phyloP scores from a whole-genome alignment of 2,888 invertebrate genomes.

The Bombyx huttoni region DNA sequence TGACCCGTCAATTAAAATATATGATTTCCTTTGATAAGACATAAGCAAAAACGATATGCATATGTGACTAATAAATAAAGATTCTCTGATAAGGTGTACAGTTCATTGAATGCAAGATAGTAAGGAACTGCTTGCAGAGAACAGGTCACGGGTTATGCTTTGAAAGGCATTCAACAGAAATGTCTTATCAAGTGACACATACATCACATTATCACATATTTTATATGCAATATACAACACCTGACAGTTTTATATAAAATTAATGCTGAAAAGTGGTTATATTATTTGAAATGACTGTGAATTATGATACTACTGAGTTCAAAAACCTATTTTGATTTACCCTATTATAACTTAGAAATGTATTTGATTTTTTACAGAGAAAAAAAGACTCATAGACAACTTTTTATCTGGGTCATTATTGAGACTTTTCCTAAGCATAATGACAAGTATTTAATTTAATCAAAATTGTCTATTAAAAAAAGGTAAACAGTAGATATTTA shows the following conservation, averaged over 20 bases:
- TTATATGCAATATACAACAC: not conserved
- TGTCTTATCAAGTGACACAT: slow-evolving; percentile 53
- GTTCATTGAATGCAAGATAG: slow-evolving; percentile 29
- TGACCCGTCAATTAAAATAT: too few species aligned
- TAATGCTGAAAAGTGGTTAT: not conserved
- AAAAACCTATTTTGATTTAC: too few species aligned
- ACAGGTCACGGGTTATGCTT: slow-evolving; percentile 49
- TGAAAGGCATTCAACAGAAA: slow-evolving; percentile 56
- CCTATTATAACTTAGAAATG: too few species aligned
- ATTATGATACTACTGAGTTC: too few species aligned
- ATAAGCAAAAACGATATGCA: not conserved
- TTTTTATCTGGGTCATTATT: too few species aligned
- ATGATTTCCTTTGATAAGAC: not conserved
- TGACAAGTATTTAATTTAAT: too few species aligned
- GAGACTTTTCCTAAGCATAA: too few species aligned
- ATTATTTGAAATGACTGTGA: too few species aligned
- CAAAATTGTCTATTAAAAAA: too few species aligned
- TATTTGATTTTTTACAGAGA: too few species aligned
- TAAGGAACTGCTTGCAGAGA: slow-evolving; percentile 2
- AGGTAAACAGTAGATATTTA: too few species aligned
- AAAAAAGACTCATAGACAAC: too few species aligned
- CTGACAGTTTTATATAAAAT: not conserved
- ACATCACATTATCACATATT: slow-evolving; percentile 46
- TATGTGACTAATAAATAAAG: not conserved
- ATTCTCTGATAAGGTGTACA: not conserved